Evolutionary conservation across 2,113 vertebrate genomes (phyloP).

Genomic region (Myodes glareolus): DNA sequence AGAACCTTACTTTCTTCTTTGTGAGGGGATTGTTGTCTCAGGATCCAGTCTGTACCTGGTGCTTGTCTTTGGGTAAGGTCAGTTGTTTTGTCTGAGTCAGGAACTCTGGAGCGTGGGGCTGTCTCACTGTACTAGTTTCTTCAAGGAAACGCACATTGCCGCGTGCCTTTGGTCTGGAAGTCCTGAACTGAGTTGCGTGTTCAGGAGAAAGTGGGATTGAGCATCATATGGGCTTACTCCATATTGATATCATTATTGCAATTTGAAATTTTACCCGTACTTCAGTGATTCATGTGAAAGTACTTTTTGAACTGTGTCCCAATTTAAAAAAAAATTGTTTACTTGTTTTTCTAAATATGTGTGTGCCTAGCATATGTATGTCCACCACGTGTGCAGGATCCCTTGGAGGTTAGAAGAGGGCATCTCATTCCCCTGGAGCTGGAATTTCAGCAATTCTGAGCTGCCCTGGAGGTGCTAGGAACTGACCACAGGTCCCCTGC

Average conservation of each 20-base stretch:
- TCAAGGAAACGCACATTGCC: slow-evolving; percentile 19
- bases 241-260: background rate
- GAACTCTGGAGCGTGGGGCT: background rate
- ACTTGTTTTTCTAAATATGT: slow-evolving; percentile 37
- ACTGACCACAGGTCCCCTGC: too few species aligned
- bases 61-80: background rate
- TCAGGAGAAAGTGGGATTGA: slow-evolving; percentile 33
- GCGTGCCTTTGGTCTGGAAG: background rate
- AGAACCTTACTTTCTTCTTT: background rate
- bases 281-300: background rate
- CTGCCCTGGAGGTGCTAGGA: background rate
- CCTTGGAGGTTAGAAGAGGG: background rate
- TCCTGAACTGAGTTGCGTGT: slow-evolving; percentile 26
- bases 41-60: background rate
- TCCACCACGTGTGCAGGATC: too few species aligned
- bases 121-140: slow-evolving; percentile 20
- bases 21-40: background rate
- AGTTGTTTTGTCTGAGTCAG: background rate
- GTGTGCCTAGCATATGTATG: background rate
- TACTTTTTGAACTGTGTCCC: slow-evolving; percentile 49
- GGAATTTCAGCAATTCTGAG: background rate
- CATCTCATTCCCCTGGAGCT: background rate
- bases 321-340: background rate
- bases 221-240: slow-evolving; percentile 20
- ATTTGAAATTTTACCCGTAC: slow-evolving; percentile 7